Percentiles rank a stretch among this genome's conserved stretches.
Conservation (phyloP, 92 coral and sea anemone genomes). For the Palythoa grandiflora region DNA sequence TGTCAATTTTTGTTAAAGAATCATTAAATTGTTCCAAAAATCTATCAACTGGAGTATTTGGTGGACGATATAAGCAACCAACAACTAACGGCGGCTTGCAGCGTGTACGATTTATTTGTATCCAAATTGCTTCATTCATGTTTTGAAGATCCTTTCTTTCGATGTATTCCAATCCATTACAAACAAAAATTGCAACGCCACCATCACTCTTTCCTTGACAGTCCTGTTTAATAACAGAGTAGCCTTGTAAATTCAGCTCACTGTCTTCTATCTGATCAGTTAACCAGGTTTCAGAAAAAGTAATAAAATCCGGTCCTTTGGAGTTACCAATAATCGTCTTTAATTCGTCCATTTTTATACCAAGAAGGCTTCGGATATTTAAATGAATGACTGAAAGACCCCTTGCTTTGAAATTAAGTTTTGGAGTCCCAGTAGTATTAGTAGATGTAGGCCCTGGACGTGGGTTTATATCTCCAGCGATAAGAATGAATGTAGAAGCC, state of each 20-base stretch:
- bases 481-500: slow-evolving; percentile 42
- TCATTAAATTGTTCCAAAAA: too few relatives aligned
- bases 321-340: background rate
- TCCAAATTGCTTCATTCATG: background rate
- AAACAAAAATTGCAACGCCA: slow-evolving; percentile 29
- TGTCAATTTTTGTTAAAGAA: too few relatives aligned
- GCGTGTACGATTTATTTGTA: background rate
- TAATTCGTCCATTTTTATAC: slow-evolving; percentile 49
- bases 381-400: slow-evolving; percentile 53
- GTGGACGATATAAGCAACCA: too few relatives aligned
- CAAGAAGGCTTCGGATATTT: slow-evolving; percentile 57
- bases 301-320: background rate
- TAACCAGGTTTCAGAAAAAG: slow-evolving; percentile 46
- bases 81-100: slow-evolving; percentile 8
- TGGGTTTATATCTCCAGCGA: slow-evolving; percentile 49
- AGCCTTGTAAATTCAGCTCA: slow-evolving; percentile 35
- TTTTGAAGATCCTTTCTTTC: background rate
- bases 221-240: slow-evolving; percentile 35
- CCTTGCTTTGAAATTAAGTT: slow-evolving; percentile 50
- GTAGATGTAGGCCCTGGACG: slow-evolving; percentile 23
- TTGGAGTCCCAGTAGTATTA: slow-evolving; percentile 48
- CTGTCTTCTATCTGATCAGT: slow-evolving; percentile 39
- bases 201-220: slow-evolving; percentile 34
- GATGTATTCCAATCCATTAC: background rate
- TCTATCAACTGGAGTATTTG: too few relatives aligned